Evolutionary conservation across 2,888 invertebrate species (phyloP).

Genomic region (Yponomeuta plumbellus): DNA sequence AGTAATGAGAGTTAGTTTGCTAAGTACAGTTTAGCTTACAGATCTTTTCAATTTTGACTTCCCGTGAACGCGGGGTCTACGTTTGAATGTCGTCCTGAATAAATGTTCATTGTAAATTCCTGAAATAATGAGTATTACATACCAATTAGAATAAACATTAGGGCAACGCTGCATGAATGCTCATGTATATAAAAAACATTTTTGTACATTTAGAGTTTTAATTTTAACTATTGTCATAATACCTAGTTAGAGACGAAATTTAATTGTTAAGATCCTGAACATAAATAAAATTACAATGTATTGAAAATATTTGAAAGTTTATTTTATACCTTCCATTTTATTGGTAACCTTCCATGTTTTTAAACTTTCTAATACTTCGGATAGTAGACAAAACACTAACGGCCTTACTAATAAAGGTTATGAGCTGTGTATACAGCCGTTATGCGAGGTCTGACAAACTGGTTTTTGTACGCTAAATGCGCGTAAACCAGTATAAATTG

Average conservation of each 20-base stretch:
- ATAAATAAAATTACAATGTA: constrained; percentile 58
- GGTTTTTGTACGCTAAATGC: too few relatives aligned
- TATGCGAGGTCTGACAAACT: too few relatives aligned
- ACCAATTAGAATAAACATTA: constrained; percentile 52
- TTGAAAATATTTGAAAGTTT: constrained; percentile 25
- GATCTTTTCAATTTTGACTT: constrained; percentile 4
- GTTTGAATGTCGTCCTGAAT: constrained; percentile 39
- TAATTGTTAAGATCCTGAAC: constrained; percentile 69
- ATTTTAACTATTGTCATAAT: constrained; percentile 63
- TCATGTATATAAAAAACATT: constrained; percentile 65
- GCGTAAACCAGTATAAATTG: too few relatives aligned
- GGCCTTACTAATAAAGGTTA: too few relatives aligned
- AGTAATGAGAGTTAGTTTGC: background rate
- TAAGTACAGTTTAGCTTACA: constrained; percentile 9
- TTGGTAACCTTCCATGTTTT: too few relatives aligned
- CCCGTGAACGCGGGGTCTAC: background rate
- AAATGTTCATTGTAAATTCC: constrained; percentile 57
- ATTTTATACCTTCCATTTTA: background rate
- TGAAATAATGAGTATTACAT: constrained; percentile 45
- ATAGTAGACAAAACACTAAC: too few relatives aligned
- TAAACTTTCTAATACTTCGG: too few relatives aligned
- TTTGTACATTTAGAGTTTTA: constrained; percentile 73
- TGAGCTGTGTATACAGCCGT: too few relatives aligned
- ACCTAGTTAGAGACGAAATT: constrained; percentile 62
- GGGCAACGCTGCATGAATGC: constrained; percentile 58